Evolutionary conservation across 2,888 invertebrate genomes (phyloP).

Genomic region (Clunio marinus): DNA sequence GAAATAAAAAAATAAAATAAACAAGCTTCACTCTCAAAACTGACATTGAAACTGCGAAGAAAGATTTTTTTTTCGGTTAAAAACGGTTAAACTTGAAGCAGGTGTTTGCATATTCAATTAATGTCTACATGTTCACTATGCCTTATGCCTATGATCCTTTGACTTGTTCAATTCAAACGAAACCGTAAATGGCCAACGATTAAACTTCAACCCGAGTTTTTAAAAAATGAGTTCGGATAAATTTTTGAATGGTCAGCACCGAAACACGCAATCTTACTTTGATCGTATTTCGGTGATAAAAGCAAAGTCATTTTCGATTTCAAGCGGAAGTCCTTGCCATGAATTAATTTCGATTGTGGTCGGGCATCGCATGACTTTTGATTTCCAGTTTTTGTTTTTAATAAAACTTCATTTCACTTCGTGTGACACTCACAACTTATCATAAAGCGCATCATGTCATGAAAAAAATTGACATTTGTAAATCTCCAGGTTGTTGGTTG

Average conservation of each 20-base stretch:
- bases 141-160: neutral
- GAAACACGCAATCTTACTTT: conserved; percentile 16
- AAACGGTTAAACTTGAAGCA: neutral
- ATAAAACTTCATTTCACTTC: neutral
- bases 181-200: neutral
- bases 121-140: too few species aligned
- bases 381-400: neutral
- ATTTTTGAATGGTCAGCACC: neutral
- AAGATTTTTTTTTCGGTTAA: conserved; percentile 7
- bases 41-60: conserved; percentile 16
- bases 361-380: neutral
- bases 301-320: neutral
- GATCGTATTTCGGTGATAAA: neutral
- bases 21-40: neutral
- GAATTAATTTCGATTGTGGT: conserved; percentile 2
- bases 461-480: conserved; percentile 20
- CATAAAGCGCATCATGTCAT: conserved; percentile 35
- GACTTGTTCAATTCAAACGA: neutral
- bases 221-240: too few species aligned
- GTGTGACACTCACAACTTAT: conserved; percentile 16
- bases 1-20: neutral
- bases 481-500: neutral
- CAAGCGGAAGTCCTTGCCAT: conserved; percentile 19
- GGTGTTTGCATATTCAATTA: conserved; percentile 1
- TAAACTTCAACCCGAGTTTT: neutral